Evolutionary conservation across 2,888 invertebrate genomes (phyloP), one percentile per base, ranked within the genome.

Genomic region (Athrips mouffetella): DNA sequence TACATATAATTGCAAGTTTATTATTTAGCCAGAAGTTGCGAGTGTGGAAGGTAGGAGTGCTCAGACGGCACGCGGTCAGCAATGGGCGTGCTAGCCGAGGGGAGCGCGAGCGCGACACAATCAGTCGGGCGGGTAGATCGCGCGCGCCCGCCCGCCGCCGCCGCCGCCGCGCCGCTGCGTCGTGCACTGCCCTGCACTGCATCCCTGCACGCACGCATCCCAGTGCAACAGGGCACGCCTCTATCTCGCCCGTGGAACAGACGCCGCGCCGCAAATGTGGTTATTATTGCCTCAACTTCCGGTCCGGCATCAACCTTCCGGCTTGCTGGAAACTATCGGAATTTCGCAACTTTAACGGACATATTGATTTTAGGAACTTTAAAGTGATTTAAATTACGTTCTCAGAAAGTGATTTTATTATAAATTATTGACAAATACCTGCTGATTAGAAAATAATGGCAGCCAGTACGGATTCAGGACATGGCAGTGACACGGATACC

Each of bases 71-170:
- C n/a, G 15, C 8, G 21, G 45, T 7, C 11, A 16, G 20, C 23
- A 23, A 37, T 37, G 48, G 37, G 37, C 47, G 41, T 33, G 42
- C 46, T 35, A 27, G 20, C 7, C n/a, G 47, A 21, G 11, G 30
- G 15, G 27, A 6, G 40, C 31, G 10, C 40, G 31, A 29, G 8
- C 29, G 29, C 37, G 15, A 25, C n/a, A 16, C 13, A 1, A 29
- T 52, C 64, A 67, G 70, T 62, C 67, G 73, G 76, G 79, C 76
- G 73, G 76, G 76, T 67, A 65, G 52, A 52, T 52, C 55, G 60
- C 59, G 67, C 65, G 65, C 60, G 58, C 65, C 70, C 73, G 67
- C 59, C 52, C 63, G 53, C 55, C 56, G 59, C 20, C 37, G 48
- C 51, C 73, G 66, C 58, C 52, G 15, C 33, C 16, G 33, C 37